phyloP scores from a whole-genome alignment of 35 echinoderm and acorn worm species.

The Hemicentrotus pulcherrimus region DNA sequence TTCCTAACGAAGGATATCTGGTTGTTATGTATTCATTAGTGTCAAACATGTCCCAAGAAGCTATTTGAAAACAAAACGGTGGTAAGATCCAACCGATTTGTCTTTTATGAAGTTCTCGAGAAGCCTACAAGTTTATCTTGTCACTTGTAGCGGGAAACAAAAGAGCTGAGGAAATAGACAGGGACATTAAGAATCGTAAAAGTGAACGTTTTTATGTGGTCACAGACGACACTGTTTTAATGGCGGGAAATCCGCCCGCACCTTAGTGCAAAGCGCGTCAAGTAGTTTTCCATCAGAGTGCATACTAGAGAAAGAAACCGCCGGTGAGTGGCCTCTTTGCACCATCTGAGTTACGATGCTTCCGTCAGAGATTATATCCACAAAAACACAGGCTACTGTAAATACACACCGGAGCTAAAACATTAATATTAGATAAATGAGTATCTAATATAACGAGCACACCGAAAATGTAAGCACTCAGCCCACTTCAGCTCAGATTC shows the following conservation, averaged over 20 bases:
- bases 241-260: background rate
- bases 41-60: background rate
- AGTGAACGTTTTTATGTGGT: background rate
- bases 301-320: background rate
- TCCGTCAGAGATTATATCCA: background rate
- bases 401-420: background rate
- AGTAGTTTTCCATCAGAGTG: constrained; percentile 26
- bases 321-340: background rate
- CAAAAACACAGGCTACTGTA: background rate
- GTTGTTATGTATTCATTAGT: background rate
- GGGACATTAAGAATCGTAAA: constrained; percentile 43
- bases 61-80: background rate
- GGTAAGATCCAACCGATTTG: background rate
- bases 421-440: constrained; percentile 14
- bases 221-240: constrained; percentile 14
- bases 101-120: background rate
- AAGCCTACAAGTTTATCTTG: background rate
- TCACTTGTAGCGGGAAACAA: background rate
- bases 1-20: too few relatives aligned
- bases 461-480: background rate
- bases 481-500: background rate
- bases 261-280: background rate
- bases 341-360: background rate
- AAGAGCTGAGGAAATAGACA: background rate
- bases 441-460: background rate